phyloP scores from a whole-genome alignment of 2,888 invertebrate genomes.

The Agonopterix arenella region DNA sequence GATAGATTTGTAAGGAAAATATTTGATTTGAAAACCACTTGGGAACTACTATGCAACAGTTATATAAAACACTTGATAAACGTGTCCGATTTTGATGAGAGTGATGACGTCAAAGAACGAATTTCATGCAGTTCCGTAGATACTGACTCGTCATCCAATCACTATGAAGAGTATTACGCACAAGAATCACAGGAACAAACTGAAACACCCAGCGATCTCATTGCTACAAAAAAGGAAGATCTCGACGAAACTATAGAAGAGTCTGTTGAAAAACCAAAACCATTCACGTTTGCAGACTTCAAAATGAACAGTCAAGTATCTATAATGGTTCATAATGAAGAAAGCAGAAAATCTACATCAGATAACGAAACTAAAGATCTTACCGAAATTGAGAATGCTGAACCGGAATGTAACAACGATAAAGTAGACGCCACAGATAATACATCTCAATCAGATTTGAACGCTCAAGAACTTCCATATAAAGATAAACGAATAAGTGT shows the following conservation, averaged over 20 bases:
- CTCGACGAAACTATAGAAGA: constrained; percentile 9
- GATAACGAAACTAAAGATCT: constrained; percentile 11
- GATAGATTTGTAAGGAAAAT: constrained; percentile 78
- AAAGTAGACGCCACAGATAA: constrained; percentile 2
- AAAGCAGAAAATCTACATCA: constrained; percentile 9
- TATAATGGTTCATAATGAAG: constrained; percentile 24
- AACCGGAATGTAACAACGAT: not conserved
- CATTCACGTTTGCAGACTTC: constrained; percentile 77
- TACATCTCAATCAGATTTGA: not conserved
- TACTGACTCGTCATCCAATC: constrained; percentile 55
- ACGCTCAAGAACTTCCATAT: constrained; percentile 25
- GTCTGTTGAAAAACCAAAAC: constrained; percentile 44
- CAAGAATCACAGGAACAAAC: constrained; percentile 18
- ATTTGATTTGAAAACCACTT: constrained; percentile 78
- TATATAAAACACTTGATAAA: constrained; percentile 69
- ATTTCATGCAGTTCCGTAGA: constrained; percentile 59
- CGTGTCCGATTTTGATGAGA: constrained; percentile 58
- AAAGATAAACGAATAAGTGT: constrained; percentile 48
- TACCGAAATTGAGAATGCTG: constrained; percentile 13
- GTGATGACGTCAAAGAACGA: constrained; percentile 43
- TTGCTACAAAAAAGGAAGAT: constrained; percentile 14
- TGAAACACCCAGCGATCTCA: constrained; percentile 19
- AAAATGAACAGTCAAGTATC: constrained; percentile 52
- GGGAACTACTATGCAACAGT: constrained; percentile 77
- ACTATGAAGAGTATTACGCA: constrained; percentile 55